Evolutionary conservation across 2,888 invertebrate species (phyloP).

Genomic region (Alloscopus bannaensis): DNA sequence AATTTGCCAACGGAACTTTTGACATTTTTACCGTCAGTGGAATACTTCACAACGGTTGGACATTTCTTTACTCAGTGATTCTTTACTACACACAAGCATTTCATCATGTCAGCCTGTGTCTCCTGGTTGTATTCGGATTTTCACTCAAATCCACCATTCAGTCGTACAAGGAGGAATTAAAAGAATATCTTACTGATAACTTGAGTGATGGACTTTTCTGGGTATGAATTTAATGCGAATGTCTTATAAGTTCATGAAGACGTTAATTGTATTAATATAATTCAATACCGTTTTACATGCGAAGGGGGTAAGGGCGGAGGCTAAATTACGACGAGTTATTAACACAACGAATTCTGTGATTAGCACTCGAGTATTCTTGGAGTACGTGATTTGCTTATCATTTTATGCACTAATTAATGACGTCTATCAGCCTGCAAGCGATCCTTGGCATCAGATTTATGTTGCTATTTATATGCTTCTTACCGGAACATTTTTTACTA

Average conservation of each 20-base stretch:
- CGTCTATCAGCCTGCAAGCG: neutral
- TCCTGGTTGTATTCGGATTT: neutral
- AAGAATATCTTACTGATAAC: neutral
- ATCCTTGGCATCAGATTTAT: neutral
- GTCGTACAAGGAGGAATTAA: neutral
- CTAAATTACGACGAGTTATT: constrained; percentile 6
- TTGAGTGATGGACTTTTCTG: neutral
- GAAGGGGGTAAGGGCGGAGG: constrained; percentile 28
- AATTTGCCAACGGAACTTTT: too few relatives aligned
- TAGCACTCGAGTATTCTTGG: constrained; percentile 13
- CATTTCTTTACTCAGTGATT: too few relatives aligned
- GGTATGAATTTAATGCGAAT: constrained; percentile 11
- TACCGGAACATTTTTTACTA: constrained; percentile 20
- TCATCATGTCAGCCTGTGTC: neutral
- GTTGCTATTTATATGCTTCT: constrained; percentile 19
- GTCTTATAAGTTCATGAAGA: neutral
- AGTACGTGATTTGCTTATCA: constrained; percentile 36
- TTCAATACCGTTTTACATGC: too few relatives aligned
- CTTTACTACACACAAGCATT: neutral
- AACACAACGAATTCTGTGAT: constrained; percentile 7
- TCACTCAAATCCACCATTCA: neutral
- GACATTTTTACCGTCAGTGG: too few relatives aligned
- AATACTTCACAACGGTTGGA: too few relatives aligned
- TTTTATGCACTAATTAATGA: constrained; percentile 39
- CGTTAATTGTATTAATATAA: neutral